These are phyloP conservation scores for Hemicentrotus pulcherrimus DNA, from an alignment of 35 echinoderm and acorn worm genomes.

Conservation along the genomic window DNA sequence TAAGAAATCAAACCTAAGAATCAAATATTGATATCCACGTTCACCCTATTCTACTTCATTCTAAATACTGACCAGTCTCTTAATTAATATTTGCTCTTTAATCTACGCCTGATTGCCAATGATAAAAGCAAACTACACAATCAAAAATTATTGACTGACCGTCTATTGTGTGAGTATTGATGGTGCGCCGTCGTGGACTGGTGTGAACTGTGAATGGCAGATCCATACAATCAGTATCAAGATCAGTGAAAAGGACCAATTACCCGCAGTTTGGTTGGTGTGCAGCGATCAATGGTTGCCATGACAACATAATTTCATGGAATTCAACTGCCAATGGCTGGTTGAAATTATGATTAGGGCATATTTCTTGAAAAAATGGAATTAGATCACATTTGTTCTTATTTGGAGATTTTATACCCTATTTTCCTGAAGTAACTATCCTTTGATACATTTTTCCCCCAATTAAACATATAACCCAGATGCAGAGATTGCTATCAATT, in stretches of 20 bases:
- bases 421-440: not conserved
- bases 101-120: not conserved
- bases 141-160: not conserved
- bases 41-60: not conserved
- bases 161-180: not conserved
- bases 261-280: not conserved
- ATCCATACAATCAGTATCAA: not conserved
- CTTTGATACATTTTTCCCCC: not conserved
- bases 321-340: not conserved
- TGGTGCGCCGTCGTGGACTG: not conserved
- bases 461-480: not conserved
- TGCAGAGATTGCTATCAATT: not conserved
- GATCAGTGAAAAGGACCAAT: slow-evolving; percentile 2
- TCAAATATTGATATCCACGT: too few species aligned
- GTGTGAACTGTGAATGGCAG: not conserved
- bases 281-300: not conserved
- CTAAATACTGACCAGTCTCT: not conserved
- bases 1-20: too few species aligned
- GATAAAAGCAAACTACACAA: not conserved
- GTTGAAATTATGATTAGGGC: not conserved
- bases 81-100: slow-evolving; percentile 14
- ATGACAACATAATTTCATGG: not conserved
- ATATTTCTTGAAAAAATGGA: not conserved
- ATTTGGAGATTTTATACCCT: not conserved
- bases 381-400: not conserved